Conservation (phyloP, 2,113 vertebrate genomes). For the Candoia aspera region DNA sequence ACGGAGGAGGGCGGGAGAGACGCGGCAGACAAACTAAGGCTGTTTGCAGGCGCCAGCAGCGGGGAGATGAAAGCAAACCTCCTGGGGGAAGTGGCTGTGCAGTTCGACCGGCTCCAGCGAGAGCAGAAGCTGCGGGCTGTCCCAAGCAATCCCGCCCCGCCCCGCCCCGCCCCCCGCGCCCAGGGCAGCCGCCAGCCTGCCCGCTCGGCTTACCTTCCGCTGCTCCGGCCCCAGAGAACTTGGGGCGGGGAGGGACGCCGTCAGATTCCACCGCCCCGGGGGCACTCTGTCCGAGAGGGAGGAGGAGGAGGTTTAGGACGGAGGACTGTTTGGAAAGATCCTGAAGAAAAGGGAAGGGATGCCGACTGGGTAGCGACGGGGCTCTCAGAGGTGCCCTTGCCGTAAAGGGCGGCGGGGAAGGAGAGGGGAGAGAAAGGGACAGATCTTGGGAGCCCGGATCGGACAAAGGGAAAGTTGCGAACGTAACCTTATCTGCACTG, state of each 20-base stretch:
- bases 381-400: neutral
- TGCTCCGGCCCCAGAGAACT: neutral
- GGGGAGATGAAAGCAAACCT: constrained; percentile 86
- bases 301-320: neutral
- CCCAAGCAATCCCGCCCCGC: constrained; percentile 66
- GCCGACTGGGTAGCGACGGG: neutral
- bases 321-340: neutral
- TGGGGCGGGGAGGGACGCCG: neutral
- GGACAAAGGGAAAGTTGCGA: neutral
- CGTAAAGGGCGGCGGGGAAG: neutral
- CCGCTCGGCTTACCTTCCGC: constrained; percentile 32
- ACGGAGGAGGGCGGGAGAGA: constrained; percentile 63
- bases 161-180: constrained; percentile 29
- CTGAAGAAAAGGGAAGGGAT: neutral
- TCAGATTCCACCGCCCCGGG: neutral
- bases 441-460: neutral
- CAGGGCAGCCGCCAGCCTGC: constrained; percentile 17
- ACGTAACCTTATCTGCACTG: neutral
- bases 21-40: constrained; percentile 79
- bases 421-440: neutral
- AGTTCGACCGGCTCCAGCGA: constrained; percentile 80
- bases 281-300: constrained; percentile 6
- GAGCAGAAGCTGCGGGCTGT: constrained; percentile 64
- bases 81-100: constrained; percentile 83
- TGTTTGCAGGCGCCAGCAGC: constrained; percentile 85